Evolutionary conservation across 2,113 vertebrate genomes (phyloP).

Genomic region (Platysternon megacephalum): DNA sequence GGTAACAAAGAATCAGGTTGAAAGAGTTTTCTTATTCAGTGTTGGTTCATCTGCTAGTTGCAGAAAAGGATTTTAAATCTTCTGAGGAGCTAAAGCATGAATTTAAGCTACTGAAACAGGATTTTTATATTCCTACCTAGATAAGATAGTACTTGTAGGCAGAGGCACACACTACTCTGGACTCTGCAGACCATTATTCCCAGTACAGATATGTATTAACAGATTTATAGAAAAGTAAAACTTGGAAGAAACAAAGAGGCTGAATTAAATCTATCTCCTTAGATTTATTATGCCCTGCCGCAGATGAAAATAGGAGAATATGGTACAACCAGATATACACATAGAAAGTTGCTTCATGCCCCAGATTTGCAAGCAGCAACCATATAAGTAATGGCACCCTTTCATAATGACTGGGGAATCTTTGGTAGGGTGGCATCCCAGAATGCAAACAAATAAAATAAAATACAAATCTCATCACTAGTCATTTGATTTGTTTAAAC

Average conservation of each 20-base stretch:
- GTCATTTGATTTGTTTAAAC: not conserved
- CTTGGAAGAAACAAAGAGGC: not conserved
- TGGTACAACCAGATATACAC: not conserved
- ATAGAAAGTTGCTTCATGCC: not conserved
- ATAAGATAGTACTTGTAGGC: not conserved
- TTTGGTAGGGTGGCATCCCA: not conserved
- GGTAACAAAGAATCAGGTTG: accelerated
- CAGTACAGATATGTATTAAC: not conserved
- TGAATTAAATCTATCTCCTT: not conserved
- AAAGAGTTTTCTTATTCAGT: not conserved
- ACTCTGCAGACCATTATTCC: not conserved
- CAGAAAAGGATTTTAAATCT: not conserved
- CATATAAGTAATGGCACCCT: not conserved
- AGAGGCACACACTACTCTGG: not conserved
- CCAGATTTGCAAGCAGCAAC: not conserved
- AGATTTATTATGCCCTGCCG: not conserved
- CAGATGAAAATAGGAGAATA: not conserved
- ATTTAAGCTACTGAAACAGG: not conserved
- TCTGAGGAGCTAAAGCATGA: not conserved
- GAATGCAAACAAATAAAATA: not conserved
- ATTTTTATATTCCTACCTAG: not conserved
- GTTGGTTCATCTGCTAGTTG: not conserved
- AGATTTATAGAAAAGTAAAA: not conserved
- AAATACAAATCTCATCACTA: not conserved
- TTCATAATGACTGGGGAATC: not conserved